Evolutionary conservation across 2,888 invertebrate species (phyloP).

Genomic region (Parnassius apollo): DNA sequence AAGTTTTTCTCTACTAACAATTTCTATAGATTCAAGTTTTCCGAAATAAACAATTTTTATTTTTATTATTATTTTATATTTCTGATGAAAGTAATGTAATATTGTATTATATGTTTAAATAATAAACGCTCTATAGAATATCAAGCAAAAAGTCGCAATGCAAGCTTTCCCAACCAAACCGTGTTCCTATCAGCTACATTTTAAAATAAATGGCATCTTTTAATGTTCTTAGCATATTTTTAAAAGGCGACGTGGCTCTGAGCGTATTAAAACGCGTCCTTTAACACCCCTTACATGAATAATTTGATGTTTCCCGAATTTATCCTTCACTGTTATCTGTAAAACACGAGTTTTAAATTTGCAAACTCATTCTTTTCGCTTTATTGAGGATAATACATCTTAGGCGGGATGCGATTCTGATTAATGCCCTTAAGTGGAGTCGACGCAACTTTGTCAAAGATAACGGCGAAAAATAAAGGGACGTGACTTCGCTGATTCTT

Average conservation of each 20-base stretch:
- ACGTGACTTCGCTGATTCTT: conserved; percentile 76
- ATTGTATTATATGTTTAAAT: no score
- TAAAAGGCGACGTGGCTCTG: conserved; percentile 51
- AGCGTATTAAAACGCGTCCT: conserved; percentile 72
- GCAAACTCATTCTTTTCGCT: conserved; percentile 77
- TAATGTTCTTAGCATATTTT: conserved; percentile 65
- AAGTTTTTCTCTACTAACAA: no score
- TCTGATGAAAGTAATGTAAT: no score
- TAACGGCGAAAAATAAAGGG: conserved; percentile 76
- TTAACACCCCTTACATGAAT: conserved; percentile 79
- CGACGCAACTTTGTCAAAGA: conserved; percentile 74
- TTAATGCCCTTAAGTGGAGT: conserved; percentile 72
- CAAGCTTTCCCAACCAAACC: conserved; percentile 65
- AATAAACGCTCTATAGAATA: no score
- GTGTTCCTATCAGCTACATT: conserved; percentile 63
- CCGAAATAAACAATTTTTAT: no score
- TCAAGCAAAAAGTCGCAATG: conserved; percentile 45
- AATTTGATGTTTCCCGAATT: conserved; percentile 77
- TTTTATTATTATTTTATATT: no score
- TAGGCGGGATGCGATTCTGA: conserved; percentile 72
- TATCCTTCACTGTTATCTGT: conserved; percentile 68
- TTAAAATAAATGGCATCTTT: conserved; percentile 66
- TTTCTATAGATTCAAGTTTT: no score
- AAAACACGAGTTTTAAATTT: conserved; percentile 77
- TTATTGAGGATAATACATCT: conserved; percentile 80